These are phyloP conservation scores for Bufotes viridis DNA, from an alignment of 2,797 vertebrate species.

Conservation along the genomic window DNA sequence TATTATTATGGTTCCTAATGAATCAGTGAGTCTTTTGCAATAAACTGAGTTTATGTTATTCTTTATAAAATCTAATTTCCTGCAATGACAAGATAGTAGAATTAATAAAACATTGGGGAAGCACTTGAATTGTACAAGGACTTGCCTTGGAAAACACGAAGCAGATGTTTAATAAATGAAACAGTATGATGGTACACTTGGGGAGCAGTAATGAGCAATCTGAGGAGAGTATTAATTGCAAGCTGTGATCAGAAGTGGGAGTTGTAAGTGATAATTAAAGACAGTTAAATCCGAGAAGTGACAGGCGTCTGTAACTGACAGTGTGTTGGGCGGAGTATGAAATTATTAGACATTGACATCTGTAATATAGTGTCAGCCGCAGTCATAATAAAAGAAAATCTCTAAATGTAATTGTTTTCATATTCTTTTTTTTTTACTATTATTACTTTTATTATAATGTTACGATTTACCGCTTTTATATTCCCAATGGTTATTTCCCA, in stretches of 20 bases:
- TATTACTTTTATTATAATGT: background rate
- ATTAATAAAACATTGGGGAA: slow-evolving; percentile 58
- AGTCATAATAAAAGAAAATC: background rate
- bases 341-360: slow-evolving; percentile 49
- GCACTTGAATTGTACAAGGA: slow-evolving; percentile 54
- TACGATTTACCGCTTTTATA: background rate
- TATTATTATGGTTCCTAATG: slow-evolving; percentile 13
- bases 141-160: slow-evolving; percentile 56
- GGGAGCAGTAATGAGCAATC: slow-evolving; percentile 61
- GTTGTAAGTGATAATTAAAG: slow-evolving; percentile 63
- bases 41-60: slow-evolving; percentile 39
- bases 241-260: slow-evolving; percentile 62
- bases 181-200: slow-evolving; percentile 59
- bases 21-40: slow-evolving; percentile 26
- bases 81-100: slow-evolving; percentile 54
- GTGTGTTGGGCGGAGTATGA: slow-evolving; percentile 50
- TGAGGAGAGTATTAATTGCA: slow-evolving; percentile 62
- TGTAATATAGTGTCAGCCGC: slow-evolving; percentile 15
- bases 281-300: slow-evolving; percentile 59
- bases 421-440: background rate
- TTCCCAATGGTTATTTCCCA: slow-evolving; percentile 16
- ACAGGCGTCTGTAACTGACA: slow-evolving; percentile 47
- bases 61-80: slow-evolving; percentile 42
- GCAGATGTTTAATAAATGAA: slow-evolving; percentile 63
- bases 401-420: background rate